Percentiles rank a stretch among this genome's conserved stretches.
Evolutionary conservation across 2,888 invertebrate genomes (phyloP).

Genomic region (Sialis lutaria): DNA sequence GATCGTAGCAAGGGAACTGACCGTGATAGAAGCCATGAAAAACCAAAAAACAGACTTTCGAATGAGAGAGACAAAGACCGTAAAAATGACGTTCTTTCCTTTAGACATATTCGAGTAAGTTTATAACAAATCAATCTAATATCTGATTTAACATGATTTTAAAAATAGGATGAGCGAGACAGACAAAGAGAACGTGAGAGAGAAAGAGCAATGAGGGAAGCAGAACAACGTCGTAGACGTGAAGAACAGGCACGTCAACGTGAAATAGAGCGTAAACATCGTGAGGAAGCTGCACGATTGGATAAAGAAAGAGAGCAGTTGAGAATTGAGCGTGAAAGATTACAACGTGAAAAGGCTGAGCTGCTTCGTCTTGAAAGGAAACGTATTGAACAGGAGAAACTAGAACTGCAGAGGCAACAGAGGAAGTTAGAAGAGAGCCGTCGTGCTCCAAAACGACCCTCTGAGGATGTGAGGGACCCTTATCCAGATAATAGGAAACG

Average conservation of each 20-base stretch:
- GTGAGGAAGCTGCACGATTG: constrained; percentile 68
- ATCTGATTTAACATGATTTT: constrained; percentile 6
- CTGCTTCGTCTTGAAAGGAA: constrained; percentile 39
- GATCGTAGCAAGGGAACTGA: neutral
- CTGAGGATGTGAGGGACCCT: constrained; percentile 23
- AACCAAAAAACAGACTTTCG: constrained; percentile 9
- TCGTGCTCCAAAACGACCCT: constrained; percentile 32
- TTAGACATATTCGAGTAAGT: constrained; percentile 27
- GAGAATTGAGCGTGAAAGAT: constrained; percentile 66
- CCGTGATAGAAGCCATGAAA: neutral
- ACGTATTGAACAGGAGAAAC: constrained; percentile 57
- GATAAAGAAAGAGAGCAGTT: constrained; percentile 68
- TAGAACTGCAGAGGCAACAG: constrained; percentile 51
- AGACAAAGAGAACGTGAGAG: constrained; percentile 57
- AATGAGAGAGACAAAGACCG: constrained; percentile 29
- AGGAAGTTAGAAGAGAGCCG: constrained; percentile 39
- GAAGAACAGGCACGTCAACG: constrained; percentile 61
- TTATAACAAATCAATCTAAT: constrained; percentile 1
- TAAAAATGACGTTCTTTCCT: constrained; percentile 50
- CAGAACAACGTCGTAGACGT: constrained; percentile 61
- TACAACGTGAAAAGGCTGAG: constrained; percentile 62
- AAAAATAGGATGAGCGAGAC: constrained; percentile 49
- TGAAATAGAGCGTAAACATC: constrained; percentile 66
- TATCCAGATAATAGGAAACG: constrained; percentile 22
- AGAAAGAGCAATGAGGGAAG: constrained; percentile 56